Conservation (phyloP, 1,140 invertebrate genomes). For the Antheraea mylitta region DNA sequence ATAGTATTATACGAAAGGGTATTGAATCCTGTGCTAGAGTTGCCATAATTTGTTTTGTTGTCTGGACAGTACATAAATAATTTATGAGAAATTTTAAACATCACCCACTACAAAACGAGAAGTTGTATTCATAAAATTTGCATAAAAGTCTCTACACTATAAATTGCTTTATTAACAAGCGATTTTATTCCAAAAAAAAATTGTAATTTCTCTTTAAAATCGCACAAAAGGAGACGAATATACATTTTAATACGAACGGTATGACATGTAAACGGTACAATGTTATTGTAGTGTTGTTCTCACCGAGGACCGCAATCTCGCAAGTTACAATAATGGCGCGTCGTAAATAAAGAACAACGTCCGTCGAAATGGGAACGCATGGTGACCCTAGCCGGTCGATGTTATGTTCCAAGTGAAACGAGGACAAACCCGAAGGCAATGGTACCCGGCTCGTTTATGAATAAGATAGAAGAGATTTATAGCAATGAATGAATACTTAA, state of each 20-base stretch:
- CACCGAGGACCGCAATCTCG: neutral
- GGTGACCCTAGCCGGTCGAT: constrained; percentile 12
- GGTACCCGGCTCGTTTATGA: constrained; percentile 40
- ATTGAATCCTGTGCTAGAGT: constrained; percentile 24
- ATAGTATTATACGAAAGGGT: constrained; percentile 29
- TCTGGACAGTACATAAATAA: neutral
- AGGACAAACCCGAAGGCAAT: constrained; percentile 19
- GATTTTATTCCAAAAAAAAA: too few relatives aligned
- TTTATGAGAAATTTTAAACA: neutral
- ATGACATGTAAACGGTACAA: neutral
- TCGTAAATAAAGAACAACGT: constrained; percentile 14
- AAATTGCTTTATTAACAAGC: too few relatives aligned
- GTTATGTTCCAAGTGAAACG: constrained; percentile 26
- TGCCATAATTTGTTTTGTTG: neutral
- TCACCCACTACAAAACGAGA: neutral
- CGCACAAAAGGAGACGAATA: neutral
- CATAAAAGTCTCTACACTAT: neutral
- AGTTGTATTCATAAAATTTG: neutral
- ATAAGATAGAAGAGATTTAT: constrained; percentile 68
- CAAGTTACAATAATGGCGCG: constrained; percentile 9
- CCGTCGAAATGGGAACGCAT: constrained; percentile 8
- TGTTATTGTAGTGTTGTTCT: neutral
- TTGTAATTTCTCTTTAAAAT: neutral
- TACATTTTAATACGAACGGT: neutral
- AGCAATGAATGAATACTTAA: constrained; percentile 58